Base-by-base conservation (phyloP, 2,888 invertebrate species). In the Netelia fuscicornis region DNA sequence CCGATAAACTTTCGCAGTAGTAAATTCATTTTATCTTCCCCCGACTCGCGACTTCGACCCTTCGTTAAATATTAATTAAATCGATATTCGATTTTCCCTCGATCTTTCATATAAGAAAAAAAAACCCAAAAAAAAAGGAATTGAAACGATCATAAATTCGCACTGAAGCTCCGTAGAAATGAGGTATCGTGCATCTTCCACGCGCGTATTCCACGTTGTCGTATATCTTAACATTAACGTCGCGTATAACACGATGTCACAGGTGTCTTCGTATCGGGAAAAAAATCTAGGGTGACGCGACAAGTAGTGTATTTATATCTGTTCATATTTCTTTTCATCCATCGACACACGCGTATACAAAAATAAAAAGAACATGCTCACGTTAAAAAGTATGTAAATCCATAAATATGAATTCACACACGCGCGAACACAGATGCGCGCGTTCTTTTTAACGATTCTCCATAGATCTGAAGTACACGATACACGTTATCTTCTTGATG, bases 91-190 rank as follows among this genome's bases (percentile, higher is more conserved):
- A 48, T 48, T 8, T 48, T 11, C 48, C 48, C 6, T 48, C 48
- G 2, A 13, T 48, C 13, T 48, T 48, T 48, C 48, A 48, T 11
- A 2, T 2, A 48, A 1, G 48, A 48, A 13, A 48, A 10, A 11
- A 48, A 48, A 48, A 25, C 0, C 17, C 9, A 48, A 10, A 13
- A 48, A 48, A 48, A 48, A 48, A 11, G 2, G 0, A 44, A 74
- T 74, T 25, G 20, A 9, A 72, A 60, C 60, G 42, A 44, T 17
- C 44, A 62, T n/a, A 62, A 62, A 74, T 74, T 74, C 60, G 23
- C 44, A 74, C 60, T 62, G 8, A 48, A 10, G 48, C 13, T 13
- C 2, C 10, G 48, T 2, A 48, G 13, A 48, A 48, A 48, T 13
- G 13, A 48, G 2, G 48, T 48, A 48, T 48, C 48, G 48, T 48